Evolutionary conservation across 2,797 vertebrate genomes (phyloP), one percentile per base, ranked within the genome.

Genomic region (Protonibea diacanthus): DNA sequence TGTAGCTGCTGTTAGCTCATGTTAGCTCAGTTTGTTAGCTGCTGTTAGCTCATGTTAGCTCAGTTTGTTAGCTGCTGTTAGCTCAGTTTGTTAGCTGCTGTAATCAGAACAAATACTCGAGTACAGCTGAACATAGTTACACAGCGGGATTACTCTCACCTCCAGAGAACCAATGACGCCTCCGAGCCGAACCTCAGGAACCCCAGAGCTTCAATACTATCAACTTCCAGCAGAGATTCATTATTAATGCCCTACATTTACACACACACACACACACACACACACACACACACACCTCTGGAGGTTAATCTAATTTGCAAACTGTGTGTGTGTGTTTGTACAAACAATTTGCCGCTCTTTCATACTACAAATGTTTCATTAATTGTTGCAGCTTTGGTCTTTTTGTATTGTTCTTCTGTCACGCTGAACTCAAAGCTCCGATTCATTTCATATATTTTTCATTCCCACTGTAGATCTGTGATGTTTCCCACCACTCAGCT

Each of bases 251-350:
- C 75, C 68, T 44, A 53, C 75, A 47, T 75, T 78, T 44, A 7
- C 33, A n/a, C 33, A 18, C 15, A 44, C 21, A 74, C 63, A 62
- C 23, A 33, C 33, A n/a, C 14, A 49, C 21, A 74, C 63, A 62
- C 29, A 44, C 57, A 49, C 52, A 77, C 65, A 45, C 64, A 56
- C 33, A 33, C 33, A 72, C 56, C 76, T 84, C 77, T 71, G 70
- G 87, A 90, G 81, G 75, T 87, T 86, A 74, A 85, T 88, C 78
- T 86, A 77, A 78, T 83, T 86, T 81, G 60, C 70, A 71, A 62
- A 49, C 72, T 47, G 68, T 67, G 66, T 55, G 76, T 56, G 64
- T 55, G 42, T 60, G 62, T 76, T 53, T 70, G 5, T 60, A 38
- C 23, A 29, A 44, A 58, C 77, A 74, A 71, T 84, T 85, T 78